Base-by-base conservation (phyloP, 2,888 invertebrate genomes). In the Melitaea athalia region DNA sequence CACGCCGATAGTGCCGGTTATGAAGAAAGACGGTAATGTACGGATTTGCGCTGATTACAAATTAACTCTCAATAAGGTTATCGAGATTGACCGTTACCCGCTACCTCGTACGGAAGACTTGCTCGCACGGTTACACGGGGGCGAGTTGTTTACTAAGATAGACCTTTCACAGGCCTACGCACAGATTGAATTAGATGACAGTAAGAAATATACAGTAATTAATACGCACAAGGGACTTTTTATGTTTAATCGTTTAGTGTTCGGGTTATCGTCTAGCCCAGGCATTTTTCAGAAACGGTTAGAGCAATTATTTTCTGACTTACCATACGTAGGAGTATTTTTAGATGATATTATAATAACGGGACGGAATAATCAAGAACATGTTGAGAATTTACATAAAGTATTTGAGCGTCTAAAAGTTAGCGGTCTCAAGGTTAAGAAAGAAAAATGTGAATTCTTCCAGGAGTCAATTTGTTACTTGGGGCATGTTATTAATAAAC, bases 221-320 rank as follows among this genome's bases (percentile, higher is more conserved):
- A 63, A 63, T 47, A 63, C 55, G 3, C 63, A 63, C 14, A 55
- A 55, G 45, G 55, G 63, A 11, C 15, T 55, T 8, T 63, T 63
- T 42, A 38, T 33, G 42, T 63, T 42, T 42, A 69, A 60, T 55
- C 50, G 49, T 47, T 57, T 55, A 52, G 53, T 52, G n/a, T 68
- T n/a, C 47, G 47, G 47, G 14, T n/a, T 49, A 14, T 15, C 62
- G 59, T 53, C 59, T 14, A 68, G 63, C 33, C 62, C 42, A n/a
- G 79, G 79, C 11, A 81, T 82, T 69, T 83, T 83, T 73, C 81
- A 83, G 68, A 73, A 74, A 63, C 65, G 69, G 7, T 74, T 82
- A 62, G 81, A 83, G 57, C 76, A 77, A 57, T 64, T 82, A 47
- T 72, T 82, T 31, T 67, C 69, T 17, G 80, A 67, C 45, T 50